Evolutionary conservation across 2,113 vertebrate species (phyloP).

Genomic region (Carlito syrichta): DNA sequence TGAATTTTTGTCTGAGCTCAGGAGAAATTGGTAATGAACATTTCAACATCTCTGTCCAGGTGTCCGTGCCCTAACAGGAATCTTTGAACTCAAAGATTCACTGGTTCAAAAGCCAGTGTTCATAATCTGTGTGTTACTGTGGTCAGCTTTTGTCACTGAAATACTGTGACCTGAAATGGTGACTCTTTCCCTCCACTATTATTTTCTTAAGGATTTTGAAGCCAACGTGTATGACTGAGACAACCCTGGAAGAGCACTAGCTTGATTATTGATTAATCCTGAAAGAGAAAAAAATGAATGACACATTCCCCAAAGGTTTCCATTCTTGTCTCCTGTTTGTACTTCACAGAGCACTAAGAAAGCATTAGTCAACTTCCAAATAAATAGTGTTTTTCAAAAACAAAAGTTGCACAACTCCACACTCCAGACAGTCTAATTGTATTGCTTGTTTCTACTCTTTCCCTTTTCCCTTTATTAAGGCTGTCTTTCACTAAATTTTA

Average conservation of each 20-base stretch:
- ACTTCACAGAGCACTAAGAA: background rate
- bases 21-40: background rate
- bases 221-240: background rate
- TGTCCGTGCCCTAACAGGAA: background rate
- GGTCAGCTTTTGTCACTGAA: background rate
- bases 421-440: slow-evolving; percentile 22
- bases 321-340: slow-evolving; percentile 5
- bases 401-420: slow-evolving; percentile 8
- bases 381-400: slow-evolving; percentile 37
- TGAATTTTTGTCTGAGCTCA: background rate
- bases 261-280: background rate
- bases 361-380: background rate
- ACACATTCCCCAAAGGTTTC: background rate
- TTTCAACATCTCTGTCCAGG: background rate
- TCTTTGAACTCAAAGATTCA: background rate
- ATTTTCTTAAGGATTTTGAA: slow-evolving; percentile 11
- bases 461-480: background rate
- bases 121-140: background rate
- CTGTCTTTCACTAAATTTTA: slow-evolving; percentile 27
- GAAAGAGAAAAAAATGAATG: background rate
- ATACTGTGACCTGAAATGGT: background rate
- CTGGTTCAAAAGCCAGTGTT: background rate
- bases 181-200: background rate
- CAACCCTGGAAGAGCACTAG: background rate
- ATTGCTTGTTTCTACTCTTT: slow-evolving; percentile 29